Evolutionary conservation across 1,140 invertebrate genomes (phyloP).

Genomic region (Hormaphis cornu): DNA sequence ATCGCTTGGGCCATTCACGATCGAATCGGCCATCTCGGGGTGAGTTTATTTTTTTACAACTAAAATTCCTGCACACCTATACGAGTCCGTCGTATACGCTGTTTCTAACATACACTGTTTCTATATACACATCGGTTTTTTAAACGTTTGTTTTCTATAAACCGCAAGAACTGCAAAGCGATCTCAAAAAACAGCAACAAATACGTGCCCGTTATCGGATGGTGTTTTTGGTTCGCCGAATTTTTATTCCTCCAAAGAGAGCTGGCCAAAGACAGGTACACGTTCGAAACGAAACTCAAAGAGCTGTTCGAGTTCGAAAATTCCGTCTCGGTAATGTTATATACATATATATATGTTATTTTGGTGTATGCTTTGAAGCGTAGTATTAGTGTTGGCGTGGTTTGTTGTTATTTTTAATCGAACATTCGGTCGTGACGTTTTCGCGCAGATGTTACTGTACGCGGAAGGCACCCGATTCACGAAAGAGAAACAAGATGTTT

Average conservation of each 20-base stretch:
- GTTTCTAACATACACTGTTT: too few species aligned
- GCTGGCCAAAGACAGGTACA: slow-evolving; percentile 79
- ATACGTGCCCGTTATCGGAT: slow-evolving; percentile 87
- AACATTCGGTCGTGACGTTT: slow-evolving; percentile 34
- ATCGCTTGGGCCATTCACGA: slow-evolving; percentile 81
- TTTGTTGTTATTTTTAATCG: too few species aligned
- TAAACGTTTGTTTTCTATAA: slow-evolving; percentile 38
- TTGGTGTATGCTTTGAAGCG: too few species aligned
- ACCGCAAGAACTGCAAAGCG: slow-evolving; percentile 87
- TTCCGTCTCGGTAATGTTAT: slow-evolving; percentile 79
- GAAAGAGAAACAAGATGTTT: slow-evolving; percentile 72
- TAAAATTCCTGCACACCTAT: too few species aligned
- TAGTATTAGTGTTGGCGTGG: too few species aligned
- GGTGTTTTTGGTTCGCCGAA: slow-evolving; percentile 90
- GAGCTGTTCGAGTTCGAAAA: slow-evolving; percentile 77
- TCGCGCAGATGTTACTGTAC: slow-evolving; percentile 72
- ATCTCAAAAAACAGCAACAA: slow-evolving; percentile 87
- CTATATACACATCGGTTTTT: too few species aligned
- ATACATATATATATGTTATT: slow-evolving; percentile 37
- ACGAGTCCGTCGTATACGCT: too few species aligned
- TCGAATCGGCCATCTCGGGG: slow-evolving; percentile 62
- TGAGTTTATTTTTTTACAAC: too few species aligned
- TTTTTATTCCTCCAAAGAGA: slow-evolving; percentile 85
- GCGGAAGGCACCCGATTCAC: slow-evolving; percentile 93
- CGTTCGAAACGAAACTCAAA: slow-evolving; percentile 67